Percentiles rank a stretch among this genome's conserved stretches.
phyloP scores from a whole-genome alignment of 2,113 vertebrate genomes.

The Thunnus thynnus region DNA sequence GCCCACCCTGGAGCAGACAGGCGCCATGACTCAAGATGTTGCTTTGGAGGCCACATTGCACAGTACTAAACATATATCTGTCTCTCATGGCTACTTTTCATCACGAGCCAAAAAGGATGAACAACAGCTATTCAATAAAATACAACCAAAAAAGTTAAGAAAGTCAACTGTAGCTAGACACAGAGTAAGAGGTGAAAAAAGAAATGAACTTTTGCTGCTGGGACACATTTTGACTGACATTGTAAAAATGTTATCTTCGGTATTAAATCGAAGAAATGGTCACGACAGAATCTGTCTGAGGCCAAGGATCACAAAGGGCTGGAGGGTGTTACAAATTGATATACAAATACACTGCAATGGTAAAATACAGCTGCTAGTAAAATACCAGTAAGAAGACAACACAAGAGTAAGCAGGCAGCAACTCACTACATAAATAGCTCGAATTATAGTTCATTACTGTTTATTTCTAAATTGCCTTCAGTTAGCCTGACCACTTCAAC shows the following conservation, averaged over 20 bases:
- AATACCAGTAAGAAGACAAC: slow-evolving; percentile 30
- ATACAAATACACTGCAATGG: not conserved
- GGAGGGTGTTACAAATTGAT: not conserved
- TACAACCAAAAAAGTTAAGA: not conserved
- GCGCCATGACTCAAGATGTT: slow-evolving; percentile 62
- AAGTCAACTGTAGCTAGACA: not conserved
- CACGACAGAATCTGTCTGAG: not conserved
- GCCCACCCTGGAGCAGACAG: slow-evolving; percentile 56
- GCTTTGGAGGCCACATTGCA: slow-evolving; percentile 44
- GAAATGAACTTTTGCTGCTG: not conserved
- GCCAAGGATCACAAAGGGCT: slow-evolving; percentile 3
- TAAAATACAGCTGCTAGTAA: not conserved
- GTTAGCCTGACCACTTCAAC: slow-evolving; percentile 56
- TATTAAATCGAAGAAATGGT: not conserved
- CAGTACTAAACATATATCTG: not conserved
- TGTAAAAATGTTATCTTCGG: not conserved
- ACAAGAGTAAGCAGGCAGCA: slow-evolving; percentile 11
- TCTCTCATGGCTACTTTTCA: slow-evolving; percentile 55
- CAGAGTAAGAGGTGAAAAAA: not conserved
- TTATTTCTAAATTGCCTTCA: slow-evolving; percentile 62
- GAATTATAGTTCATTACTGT: slow-evolving; percentile 59
- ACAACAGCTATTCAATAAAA: not conserved
- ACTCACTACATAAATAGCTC: slow-evolving; percentile 36
- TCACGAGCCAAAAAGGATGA: slow-evolving; percentile 15
- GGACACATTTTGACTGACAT: not conserved